Evolutionary conservation across 2,113 vertebrate species (phyloP).

Genomic region (Neodon shergylaensis): DNA sequence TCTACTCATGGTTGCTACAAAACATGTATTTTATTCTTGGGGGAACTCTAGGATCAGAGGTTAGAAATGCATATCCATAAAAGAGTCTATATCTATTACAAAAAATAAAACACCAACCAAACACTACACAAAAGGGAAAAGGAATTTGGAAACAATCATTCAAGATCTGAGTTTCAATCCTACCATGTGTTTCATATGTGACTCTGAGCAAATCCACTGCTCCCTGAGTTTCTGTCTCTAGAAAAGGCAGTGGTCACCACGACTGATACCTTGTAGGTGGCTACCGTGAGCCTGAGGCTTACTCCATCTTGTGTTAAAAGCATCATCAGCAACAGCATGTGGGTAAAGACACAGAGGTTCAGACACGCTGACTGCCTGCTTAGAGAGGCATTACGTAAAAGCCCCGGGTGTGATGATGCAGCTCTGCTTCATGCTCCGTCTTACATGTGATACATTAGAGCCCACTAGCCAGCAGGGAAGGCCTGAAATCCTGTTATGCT

Average conservation of each 20-base stretch:
- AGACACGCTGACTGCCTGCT: neutral
- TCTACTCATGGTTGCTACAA: neutral
- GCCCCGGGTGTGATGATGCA: neutral
- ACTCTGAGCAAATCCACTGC: neutral
- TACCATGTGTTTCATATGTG: neutral
- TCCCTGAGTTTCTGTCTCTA: neutral
- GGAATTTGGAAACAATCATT: neutral
- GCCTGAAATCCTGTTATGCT: neutral
- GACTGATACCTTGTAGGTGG: neutral
- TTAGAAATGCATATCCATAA: constrained; percentile 6
- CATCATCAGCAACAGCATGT: neutral
- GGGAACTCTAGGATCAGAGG: neutral
- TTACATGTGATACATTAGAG: neutral
- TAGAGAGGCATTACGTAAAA: neutral
- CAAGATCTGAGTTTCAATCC: constrained; percentile 19
- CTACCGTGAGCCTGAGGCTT: neutral
- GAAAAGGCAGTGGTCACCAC: neutral
- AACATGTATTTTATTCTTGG: neutral
- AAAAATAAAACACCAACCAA: neutral
- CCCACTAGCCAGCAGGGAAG: neutral
- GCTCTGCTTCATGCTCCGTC: neutral
- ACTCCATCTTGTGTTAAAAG: neutral
- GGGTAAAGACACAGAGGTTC: neutral
- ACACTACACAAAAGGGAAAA: neutral
- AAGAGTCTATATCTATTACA: neutral